Evolutionary conservation across 2,113 vertebrate species (phyloP), one percentile per base, ranked within the genome.

Genomic region (Tupaia tana): DNA sequence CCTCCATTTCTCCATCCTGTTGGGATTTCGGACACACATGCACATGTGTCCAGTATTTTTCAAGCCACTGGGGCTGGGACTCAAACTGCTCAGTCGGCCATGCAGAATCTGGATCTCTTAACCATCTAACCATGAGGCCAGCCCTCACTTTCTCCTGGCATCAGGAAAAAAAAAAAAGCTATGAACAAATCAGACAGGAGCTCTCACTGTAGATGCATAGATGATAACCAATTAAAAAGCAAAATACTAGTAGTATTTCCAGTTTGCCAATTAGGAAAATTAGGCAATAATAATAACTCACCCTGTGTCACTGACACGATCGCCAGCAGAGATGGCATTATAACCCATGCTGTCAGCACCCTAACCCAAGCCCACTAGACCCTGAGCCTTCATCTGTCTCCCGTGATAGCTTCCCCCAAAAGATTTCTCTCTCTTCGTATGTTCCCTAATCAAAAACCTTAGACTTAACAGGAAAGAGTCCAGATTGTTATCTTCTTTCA

Each of bases 311-410:
- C 4, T 20, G 24, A 12, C 27, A 5, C 2, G 54, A 29, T 25
- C 7, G 7, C 91, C 9, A 20, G 81, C 8, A 27, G 34, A 61
- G 8, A 27, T 0, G 7, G 54, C 43, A 2, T 10, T 1, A 12
- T 4, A 54, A 7, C 2, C 58, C 67, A 1, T 0, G 6, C 9
- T 25, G 0, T 24, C 67, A 12, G 18, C 79, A 25, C 27, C 25
- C 69, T 18, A 15, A 70, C 13, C 43, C 7, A 29, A 16, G 29
- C 58, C 34, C n/a, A 4, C 64, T 8, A 1, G 31, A 25, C 58
- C 11, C 78, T 19, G 6, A 14, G 54, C 18, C 63, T 56, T 58
- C 43, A 43, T 52, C 88, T 63, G 18, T 2, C 14, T 64, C 20
- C 56, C 6, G 8, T 0, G 27, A n/a, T 13, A 0, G 7, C 31